phyloP scores from a whole-genome alignment of 1,140 invertebrate species.

The Diploscapter pachys region DNA sequence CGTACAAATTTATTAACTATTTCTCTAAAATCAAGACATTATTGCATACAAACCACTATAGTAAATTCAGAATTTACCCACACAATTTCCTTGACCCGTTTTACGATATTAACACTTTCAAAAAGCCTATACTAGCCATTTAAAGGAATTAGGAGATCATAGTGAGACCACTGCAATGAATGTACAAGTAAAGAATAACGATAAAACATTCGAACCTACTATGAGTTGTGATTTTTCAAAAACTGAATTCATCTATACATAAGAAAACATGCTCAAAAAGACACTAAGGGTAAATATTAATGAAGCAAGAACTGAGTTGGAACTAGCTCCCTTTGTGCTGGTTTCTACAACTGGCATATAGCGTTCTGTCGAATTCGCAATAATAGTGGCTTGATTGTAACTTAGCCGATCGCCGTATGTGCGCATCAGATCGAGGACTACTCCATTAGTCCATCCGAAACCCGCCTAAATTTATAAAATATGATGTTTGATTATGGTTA shows the following conservation, averaged over 20 bases:
- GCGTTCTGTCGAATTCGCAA: no score
- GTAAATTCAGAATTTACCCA: no score
- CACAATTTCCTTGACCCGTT: no score
- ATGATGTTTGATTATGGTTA: background rate
- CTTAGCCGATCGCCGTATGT: slow-evolving; percentile 51
- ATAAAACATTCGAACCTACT: background rate
- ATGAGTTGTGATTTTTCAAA: background rate
- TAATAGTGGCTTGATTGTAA: slow-evolving; percentile 23
- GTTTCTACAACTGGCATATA: background rate
- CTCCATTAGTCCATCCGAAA: slow-evolving; percentile 91
- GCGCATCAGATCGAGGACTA: slow-evolving; percentile 68
- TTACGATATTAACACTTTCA: no score
- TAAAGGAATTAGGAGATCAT: no score
- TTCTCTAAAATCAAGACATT: no score
- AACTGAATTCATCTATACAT: background rate
- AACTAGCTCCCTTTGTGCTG: background rate
- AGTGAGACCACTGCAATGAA: background rate
- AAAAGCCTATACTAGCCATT: no score
- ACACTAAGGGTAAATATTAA: background rate
- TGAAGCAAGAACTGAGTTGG: background rate
- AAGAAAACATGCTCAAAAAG: slow-evolving; percentile 4
- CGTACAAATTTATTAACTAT: no score
- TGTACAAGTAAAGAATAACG: background rate
- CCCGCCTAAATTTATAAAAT: slow-evolving; percentile 68
- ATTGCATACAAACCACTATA: no score